Conservation (phyloP, 2,113 vertebrate species). For the Microcebus jonahi region DNA sequence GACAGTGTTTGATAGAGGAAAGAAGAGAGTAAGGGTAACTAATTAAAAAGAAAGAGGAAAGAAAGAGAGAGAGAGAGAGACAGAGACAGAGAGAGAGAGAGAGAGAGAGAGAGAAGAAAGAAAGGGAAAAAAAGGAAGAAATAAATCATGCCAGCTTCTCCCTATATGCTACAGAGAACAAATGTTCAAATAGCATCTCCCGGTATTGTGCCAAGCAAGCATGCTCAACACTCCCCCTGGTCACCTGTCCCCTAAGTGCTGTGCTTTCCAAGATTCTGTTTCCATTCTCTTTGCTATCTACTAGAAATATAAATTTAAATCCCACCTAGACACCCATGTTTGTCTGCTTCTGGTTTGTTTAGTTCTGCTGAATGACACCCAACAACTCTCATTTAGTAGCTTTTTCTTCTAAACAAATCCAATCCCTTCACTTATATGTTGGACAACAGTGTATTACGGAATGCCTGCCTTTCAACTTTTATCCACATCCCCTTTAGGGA, state of each 20-base stretch:
- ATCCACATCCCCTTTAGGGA: neutral
- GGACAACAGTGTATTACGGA: neutral
- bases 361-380: neutral
- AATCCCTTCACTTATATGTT: neutral
- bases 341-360: neutral
- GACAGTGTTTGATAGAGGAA: neutral
- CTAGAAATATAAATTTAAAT: neutral
- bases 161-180: neutral
- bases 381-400: neutral
- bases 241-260: neutral
- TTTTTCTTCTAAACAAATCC: neutral
- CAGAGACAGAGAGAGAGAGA: neutral
- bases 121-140: neutral
- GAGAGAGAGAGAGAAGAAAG: neutral
- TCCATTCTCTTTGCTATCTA: neutral
- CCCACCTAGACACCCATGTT: fast-evolving
- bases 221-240: fast-evolving
- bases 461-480: neutral
- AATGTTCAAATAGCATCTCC: neutral
- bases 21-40: fast-evolving
- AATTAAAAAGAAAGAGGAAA: neutral
- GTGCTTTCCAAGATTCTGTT: neutral
- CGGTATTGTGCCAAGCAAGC: neutral
- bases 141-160: neutral
- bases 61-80: neutral